phyloP scores from a whole-genome alignment of 2,888 invertebrate genomes.

The Neuroscelio doddi region DNA sequence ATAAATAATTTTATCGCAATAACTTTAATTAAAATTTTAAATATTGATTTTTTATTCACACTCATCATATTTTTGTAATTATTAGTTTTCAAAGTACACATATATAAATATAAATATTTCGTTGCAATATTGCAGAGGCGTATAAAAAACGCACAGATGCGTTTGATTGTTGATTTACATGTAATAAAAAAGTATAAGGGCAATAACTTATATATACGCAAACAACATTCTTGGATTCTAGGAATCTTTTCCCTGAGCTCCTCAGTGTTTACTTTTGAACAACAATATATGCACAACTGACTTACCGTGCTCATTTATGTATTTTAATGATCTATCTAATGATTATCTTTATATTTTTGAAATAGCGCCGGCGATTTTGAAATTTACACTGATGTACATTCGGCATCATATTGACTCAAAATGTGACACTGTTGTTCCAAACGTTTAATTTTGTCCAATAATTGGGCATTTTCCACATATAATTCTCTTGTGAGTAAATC shows the following conservation, averaged over 20 bases:
- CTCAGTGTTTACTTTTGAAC: conserved; percentile 22
- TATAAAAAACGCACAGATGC: too few relatives aligned
- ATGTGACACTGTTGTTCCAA: conserved; percentile 75
- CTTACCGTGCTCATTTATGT: not conserved
- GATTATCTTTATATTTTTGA: not conserved
- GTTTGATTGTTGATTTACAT: too few relatives aligned
- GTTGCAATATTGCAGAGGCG: not conserved
- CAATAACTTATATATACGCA: conserved; percentile 14
- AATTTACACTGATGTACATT: conserved; percentile 69
- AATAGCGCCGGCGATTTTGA: conserved; percentile 20
- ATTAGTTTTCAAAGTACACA: not conserved
- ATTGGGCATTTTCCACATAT: conserved; percentile 88
- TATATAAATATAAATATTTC: not conserved
- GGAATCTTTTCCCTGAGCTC: conserved; percentile 46
- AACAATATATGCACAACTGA: conserved; percentile 5
- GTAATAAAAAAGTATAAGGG: not conserved
- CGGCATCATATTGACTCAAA: conserved; percentile 71
- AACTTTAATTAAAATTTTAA: too few relatives aligned
- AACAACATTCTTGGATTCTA: conserved; percentile 25
- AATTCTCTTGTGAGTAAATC: conserved; percentile 87
- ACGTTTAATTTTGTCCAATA: conserved; percentile 78
- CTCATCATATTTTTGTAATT: not conserved
- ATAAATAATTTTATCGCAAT: too few relatives aligned
- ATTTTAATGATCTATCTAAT: conserved; percentile 10
- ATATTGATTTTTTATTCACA: not conserved